phyloP scores from a whole-genome alignment of 2,888 invertebrate species.

The Mesoligia furuncula region DNA sequence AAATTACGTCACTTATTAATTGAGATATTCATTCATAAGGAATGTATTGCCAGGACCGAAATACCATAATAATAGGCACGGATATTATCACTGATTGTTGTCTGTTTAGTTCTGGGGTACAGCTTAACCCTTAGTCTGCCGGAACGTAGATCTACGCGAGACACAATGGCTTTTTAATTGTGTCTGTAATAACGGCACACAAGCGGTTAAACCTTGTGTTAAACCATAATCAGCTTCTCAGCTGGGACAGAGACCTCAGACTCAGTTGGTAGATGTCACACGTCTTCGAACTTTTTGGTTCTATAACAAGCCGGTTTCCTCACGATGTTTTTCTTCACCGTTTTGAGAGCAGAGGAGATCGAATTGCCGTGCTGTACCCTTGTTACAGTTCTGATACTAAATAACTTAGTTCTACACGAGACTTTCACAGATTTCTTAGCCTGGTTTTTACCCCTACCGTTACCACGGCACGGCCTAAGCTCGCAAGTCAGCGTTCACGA shows the following conservation, averaged over 20 bases:
- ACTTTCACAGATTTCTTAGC: slow-evolving; percentile 16
- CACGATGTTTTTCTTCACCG: background rate
- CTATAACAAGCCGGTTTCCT: background rate
- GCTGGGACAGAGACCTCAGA: background rate
- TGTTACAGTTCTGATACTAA: background rate
- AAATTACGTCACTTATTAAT: background rate
- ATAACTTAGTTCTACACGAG: background rate
- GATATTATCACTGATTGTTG: background rate
- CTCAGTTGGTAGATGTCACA: background rate
- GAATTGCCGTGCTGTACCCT: background rate
- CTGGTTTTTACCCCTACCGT: slow-evolving; percentile 21
- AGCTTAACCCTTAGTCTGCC: no score
- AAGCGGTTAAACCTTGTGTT: background rate
- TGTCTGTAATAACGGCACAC: no score
- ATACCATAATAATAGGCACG: background rate
- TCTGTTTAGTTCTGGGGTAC: background rate
- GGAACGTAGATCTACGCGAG: no score
- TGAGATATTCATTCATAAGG: background rate
- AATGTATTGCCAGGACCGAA: background rate
- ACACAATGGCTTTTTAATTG: no score
- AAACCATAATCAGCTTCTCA: background rate
- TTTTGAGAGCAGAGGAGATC: background rate
- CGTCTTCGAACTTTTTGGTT: background rate
- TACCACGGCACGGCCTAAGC: background rate
- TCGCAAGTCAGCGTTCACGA: slow-evolving; percentile 40